Conservation (phyloP, 2,797 vertebrate species). For the Chelon auratus region DNA sequence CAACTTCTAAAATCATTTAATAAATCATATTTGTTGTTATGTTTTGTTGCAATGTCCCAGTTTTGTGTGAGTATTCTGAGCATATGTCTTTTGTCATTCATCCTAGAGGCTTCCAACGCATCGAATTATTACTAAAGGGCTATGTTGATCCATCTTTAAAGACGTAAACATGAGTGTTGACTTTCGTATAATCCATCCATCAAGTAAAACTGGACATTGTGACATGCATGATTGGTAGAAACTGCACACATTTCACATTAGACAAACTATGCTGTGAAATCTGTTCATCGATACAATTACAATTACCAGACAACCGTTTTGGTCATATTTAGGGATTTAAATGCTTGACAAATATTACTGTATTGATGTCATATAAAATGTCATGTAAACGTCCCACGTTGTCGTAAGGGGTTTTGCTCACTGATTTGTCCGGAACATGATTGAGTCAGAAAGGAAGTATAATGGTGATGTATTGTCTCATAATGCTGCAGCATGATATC, state of each 20-base stretch:
- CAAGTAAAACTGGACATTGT: neutral
- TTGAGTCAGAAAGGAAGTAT: neutral
- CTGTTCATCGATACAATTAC: neutral
- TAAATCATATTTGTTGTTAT: conserved; percentile 1
- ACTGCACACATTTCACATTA: neutral
- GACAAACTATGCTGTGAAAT: neutral
- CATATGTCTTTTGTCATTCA: neutral
- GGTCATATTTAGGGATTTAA: neutral
- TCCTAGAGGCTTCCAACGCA: too few relatives aligned
- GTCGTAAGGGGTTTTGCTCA: neutral
- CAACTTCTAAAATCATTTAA: neutral
- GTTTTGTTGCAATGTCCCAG: neutral
- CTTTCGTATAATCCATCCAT: neutral
- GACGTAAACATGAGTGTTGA: neutral
- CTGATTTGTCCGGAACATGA: neutral
- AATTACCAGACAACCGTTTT: neutral
- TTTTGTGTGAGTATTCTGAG: neutral
- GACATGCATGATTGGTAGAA: neutral
- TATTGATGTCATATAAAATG: neutral
- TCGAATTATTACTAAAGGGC: neutral
- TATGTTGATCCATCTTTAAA: too few relatives aligned
- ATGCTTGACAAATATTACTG: neutral
- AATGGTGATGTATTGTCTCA: neutral
- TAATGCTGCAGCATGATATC: neutral
- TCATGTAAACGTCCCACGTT: neutral